Evolutionary conservation across 2,113 vertebrate genomes (phyloP).

Genomic region (Pollachius pollachius): DNA sequence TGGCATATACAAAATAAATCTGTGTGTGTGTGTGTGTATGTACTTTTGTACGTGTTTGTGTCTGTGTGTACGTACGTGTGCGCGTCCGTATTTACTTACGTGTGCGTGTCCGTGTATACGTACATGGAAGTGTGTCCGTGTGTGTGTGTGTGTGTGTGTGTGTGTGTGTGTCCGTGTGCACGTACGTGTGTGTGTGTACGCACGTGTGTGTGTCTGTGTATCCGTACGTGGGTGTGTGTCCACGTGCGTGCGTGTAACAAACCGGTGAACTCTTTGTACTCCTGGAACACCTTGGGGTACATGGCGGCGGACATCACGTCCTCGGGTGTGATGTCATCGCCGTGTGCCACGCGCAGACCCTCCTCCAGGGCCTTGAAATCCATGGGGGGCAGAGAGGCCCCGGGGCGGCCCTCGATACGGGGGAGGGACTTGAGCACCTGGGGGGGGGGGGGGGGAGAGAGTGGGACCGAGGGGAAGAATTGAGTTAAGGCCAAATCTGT

Average conservation of each 20-base stretch:
- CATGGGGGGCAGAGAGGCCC: constrained; percentile 81
- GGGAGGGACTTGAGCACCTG: constrained; percentile 88
- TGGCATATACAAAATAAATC: no score
- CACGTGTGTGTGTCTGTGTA: no score
- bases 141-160: no score
- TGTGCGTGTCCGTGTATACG: no score
- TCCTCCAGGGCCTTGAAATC: constrained; percentile 81
- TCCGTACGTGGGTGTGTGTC: background rate
- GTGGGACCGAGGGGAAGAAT: background rate
- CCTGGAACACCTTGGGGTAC: constrained; percentile 90
- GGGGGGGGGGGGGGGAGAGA: background rate
- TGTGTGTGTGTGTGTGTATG: no score
- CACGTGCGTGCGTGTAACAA: constrained; percentile 12
- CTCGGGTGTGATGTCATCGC: constrained; percentile 83
- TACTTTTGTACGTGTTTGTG: no score
- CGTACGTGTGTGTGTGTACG: no score
- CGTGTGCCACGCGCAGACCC: constrained; percentile 70
- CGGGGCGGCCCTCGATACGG: constrained; percentile 85
- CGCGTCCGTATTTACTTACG: no score
- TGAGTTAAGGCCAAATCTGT: background rate
- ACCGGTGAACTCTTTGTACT: constrained; percentile 84
- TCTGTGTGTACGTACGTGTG: no score
- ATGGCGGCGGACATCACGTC: constrained; percentile 91
- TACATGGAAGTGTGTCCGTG: no score
- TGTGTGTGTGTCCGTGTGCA: no score